Base-by-base conservation (phyloP, 2,113 vertebrate genomes). In the Caranx melampygus region DNA sequence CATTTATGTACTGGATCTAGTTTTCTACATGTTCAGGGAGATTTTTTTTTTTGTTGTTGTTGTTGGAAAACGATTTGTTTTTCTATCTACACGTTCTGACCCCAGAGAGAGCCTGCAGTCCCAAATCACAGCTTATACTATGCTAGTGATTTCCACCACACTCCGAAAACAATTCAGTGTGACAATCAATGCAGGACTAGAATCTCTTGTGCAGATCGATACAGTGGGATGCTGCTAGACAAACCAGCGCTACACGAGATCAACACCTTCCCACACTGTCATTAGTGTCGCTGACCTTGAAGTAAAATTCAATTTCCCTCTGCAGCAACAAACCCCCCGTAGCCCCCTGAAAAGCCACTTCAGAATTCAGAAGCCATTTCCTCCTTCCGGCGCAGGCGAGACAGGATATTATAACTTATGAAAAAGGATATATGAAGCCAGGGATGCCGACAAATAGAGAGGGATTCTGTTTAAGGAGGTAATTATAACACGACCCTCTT, bases 281-380 rank as follows among this genome's bases (percentile, higher is more conserved):
- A 93, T 93, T 94, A 92, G 89, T 94, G 92, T 93, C 90, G 66
- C 90, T 94, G 93, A 95, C 91, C 92, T 92, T 92, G 94, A 94
- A 94, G 91, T 93, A 92, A 94, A 94, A 94, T 91, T 92, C 91
- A 88, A 94, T 94, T 95, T 95, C 93, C 94, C 90, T 87, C 83
- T 70, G 83, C 88, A 88, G 87, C 89, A 86, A 79, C 86, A 88
- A 88, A 74, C 52, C 75, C 84, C 84, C 47, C 16, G 7, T n/a
- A 65, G 49, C 81, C 66, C 67, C 73, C 67, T 64, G 75, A 85
- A 91, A 89, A 88, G 88, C 85, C 88, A 81, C 92, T 91, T 87
- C 82, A 87, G 73, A 90, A 89, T 90, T 81, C 88, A 63, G 81
- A 83, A 80, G 90, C 88, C 86, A 93, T 94, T 95, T 94, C 91